Conservation (phyloP, 2,888 invertebrate genomes). For the Gymnosoma rotundatum region DNA sequence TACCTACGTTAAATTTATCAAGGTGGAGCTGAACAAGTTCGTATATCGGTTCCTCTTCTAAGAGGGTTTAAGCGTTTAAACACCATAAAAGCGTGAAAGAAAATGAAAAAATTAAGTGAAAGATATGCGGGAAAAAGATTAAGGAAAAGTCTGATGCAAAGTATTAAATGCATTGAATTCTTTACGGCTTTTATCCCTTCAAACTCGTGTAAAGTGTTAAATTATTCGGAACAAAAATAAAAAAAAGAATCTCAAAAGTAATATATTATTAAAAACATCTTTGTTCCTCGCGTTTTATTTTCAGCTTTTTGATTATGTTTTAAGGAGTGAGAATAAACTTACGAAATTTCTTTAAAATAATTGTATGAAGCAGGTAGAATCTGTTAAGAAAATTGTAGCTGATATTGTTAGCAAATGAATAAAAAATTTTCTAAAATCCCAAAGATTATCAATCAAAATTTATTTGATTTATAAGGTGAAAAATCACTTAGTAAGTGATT, state of each 20-base stretch:
- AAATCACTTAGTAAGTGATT: no score
- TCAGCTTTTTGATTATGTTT: constrained; percentile 10
- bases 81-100: constrained; percentile 26
- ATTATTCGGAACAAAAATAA: constrained; percentile 63
- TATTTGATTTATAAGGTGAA: no score
- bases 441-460: no score
- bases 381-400: not conserved
- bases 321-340: not conserved
- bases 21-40: constrained; percentile 36
- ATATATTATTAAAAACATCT: constrained; percentile 67
- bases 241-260: constrained; percentile 54
- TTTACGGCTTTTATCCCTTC: constrained; percentile 60
- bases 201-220: constrained; percentile 69
- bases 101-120: constrained; percentile 11
- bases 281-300: constrained; percentile 21
- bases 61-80: constrained; percentile 55
- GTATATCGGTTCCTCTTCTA: constrained; percentile 30
- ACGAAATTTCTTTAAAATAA: no score
- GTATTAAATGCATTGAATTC: constrained; percentile 65
- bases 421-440: no score
- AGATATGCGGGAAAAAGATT: not conserved
- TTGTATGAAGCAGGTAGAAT: not conserved
- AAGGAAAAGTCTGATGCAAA: constrained; percentile 37
- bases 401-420: no score
- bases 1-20: constrained; percentile 36